Percentiles rank a stretch among this genome's conserved stretches.
These are phyloP conservation scores for Bhutanitis thaidina DNA, from an alignment of 2,888 invertebrate genomes.

Conservation along the genomic window DNA sequence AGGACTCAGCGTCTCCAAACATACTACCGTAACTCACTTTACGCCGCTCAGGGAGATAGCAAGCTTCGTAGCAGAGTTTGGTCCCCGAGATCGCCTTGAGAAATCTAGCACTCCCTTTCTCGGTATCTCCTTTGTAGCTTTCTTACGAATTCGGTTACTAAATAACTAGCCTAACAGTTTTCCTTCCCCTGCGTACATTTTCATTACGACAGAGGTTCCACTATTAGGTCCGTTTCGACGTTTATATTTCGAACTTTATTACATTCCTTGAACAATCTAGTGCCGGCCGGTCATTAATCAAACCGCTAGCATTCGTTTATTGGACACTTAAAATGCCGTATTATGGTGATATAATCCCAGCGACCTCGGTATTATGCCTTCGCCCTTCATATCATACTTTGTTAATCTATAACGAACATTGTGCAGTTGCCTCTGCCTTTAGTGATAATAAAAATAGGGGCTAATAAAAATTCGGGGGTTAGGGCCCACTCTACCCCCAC, in stretches of 20 bases:
- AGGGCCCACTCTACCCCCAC: no score
- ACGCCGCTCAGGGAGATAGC: no score
- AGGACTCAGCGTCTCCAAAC: no score
- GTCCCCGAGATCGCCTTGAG: no score
- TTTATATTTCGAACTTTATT: constrained; percentile 11
- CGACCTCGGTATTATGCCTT: constrained; percentile 5
- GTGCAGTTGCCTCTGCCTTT: background rate
- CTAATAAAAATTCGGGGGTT: no score
- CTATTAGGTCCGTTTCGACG: background rate
- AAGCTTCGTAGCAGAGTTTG: no score
- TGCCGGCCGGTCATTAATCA: constrained; percentile 14
- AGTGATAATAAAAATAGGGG: no score
- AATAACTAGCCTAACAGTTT: background rate
- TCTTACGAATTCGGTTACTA: no score
- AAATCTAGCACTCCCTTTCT: no score
- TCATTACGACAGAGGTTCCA: background rate
- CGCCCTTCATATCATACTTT: background rate
- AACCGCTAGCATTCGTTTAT: constrained; percentile 18
- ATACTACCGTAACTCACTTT: no score
- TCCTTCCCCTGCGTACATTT: background rate
- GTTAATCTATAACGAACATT: background rate
- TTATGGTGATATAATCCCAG: constrained; percentile 13
- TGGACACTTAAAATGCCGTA: constrained; percentile 17
- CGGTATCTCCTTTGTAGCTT: no score
- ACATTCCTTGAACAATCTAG: constrained; percentile 11